Evolutionary conservation across 1,140 invertebrate genomes (phyloP).

Genomic region (Nomia melanderi): DNA sequence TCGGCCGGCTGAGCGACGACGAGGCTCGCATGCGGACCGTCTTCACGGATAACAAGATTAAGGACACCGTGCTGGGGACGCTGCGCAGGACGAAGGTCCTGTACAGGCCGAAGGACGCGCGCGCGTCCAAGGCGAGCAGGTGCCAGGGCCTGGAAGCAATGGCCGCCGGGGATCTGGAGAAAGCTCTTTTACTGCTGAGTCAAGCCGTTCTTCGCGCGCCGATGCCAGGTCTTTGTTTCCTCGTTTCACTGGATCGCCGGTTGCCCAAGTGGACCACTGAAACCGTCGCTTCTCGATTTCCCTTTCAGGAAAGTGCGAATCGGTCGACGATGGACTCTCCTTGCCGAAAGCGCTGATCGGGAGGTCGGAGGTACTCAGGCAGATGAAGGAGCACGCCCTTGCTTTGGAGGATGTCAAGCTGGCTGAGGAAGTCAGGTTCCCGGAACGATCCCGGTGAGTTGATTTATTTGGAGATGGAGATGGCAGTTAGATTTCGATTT

Average conservation of each 20-base stretch:
- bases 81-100: slow-evolving; percentile 82
- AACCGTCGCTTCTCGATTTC: neutral
- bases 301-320: slow-evolving; percentile 77
- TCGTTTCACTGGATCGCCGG: neutral
- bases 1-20: slow-evolving; percentile 81
- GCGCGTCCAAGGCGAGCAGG: slow-evolving; percentile 78
- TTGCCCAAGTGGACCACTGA: too few relatives aligned
- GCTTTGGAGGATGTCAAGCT: slow-evolving; percentile 84
- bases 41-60: slow-evolving; percentile 81
- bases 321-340: slow-evolving; percentile 83
- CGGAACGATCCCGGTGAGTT: slow-evolving; percentile 40
- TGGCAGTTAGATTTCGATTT: too few relatives aligned
- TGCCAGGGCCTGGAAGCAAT: slow-evolving; percentile 79
- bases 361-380: slow-evolving; percentile 82
- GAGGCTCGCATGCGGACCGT: slow-evolving; percentile 79
- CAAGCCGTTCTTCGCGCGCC: slow-evolving; percentile 84
- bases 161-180: slow-evolving; percentile 78
- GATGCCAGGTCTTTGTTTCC: neutral
- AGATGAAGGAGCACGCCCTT: slow-evolving; percentile 79
- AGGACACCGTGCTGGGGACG: slow-evolving; percentile 80
- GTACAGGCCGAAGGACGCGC: slow-evolving; percentile 82
- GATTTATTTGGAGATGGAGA: neutral
- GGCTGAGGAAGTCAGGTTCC: slow-evolving; percentile 81
- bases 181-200: slow-evolving; percentile 83
- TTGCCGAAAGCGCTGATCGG: slow-evolving; percentile 83